Conservation (phyloP, 64 coral and sea anemone genomes). For the Stichodactyla helianthus region DNA sequence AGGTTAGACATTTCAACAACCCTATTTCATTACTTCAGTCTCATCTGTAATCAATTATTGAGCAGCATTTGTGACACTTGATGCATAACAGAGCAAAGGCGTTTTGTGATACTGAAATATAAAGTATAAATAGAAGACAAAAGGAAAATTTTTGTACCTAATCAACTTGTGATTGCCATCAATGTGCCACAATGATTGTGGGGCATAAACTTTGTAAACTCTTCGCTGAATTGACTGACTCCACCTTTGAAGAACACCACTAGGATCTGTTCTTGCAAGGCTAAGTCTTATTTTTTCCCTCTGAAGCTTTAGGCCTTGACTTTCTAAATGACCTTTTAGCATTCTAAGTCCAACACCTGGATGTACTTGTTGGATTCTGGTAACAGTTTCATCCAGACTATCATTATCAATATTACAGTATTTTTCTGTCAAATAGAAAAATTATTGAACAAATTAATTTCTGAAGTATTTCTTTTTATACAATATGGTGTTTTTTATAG, state of each 20-base stretch:
- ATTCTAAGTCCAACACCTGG: conserved; percentile 45
- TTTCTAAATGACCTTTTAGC: conserved; percentile 37
- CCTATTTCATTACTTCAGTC: too few species aligned
- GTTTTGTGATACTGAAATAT: background rate
- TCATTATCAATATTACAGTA: conserved; percentile 33
- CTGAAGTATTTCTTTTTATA: too few species aligned
- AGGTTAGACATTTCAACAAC: too few species aligned
- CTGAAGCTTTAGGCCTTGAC: conserved; percentile 19
- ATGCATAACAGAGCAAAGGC: too few species aligned
- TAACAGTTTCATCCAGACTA: conserved; percentile 31
- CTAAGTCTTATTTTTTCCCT: conserved; percentile 38
- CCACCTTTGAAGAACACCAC: conserved; percentile 49
- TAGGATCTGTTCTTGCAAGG: conserved; percentile 48
- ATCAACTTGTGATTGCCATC: conserved; percentile 43
- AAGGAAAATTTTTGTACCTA: conserved; percentile 20
- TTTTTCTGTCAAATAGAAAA: conserved; percentile 23
- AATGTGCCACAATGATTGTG: conserved; percentile 48
- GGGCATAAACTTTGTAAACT: conserved; percentile 41
- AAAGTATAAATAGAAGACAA: background rate
- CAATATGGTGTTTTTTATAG: too few species aligned
- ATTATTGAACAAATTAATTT: background rate
- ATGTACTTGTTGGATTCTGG: conserved; percentile 16
- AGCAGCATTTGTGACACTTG: too few species aligned
- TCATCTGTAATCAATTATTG: background rate
- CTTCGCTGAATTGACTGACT: conserved; percentile 37